Base-by-base conservation (phyloP, 1,140 invertebrate genomes). In the Leptopilina clavipes region DNA sequence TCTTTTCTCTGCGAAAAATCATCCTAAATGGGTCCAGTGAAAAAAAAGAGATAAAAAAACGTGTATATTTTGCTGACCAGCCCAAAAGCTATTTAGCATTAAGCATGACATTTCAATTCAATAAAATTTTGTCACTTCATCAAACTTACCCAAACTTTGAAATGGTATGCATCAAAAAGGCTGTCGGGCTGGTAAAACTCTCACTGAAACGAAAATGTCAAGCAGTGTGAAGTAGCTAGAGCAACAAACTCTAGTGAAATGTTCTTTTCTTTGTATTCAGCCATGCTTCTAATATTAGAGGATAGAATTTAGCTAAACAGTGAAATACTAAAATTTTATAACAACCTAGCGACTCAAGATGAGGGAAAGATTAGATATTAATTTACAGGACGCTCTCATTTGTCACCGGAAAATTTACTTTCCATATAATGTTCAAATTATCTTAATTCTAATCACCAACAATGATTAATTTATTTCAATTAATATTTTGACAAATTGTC, bases 81-180 rank as follows among this genome's bases (percentile, higher is more conserved):
- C 86, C 86, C 85, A 87, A 88, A 86, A 89, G 88, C 85, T 83
- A 84, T 86, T 82, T 84, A 82, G 78, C 79, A 75, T 76, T 82
- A 89, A 85, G 83, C 83, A 71, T 75, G 87, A 86, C 78, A 73
- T 79, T 80, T 78, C 78, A 83, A 82, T 85, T 78, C 84, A 56
- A 40, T 82, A 82, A 79, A 77, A 77, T 78, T 78, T 81, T 59
- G 52, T 79, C 75, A 76, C 59, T 81, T 83, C 73, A 86, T 89
- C 86, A 89, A 89, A 94, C 94, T 93, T 93, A 94, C 94, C 93
- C 93, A 90, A 94, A 93, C 90, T 92, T 93, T 91, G 93, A 93
- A 91, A 94, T 91, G 87, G 92, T 93, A 92, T 93, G 91, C 91
- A 92, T 92, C 92, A 93, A 92, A 93, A 93, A 93, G 92, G 92